Base-by-base conservation (phyloP, 2,888 invertebrate species). In the Geotrupes spiniger region DNA sequence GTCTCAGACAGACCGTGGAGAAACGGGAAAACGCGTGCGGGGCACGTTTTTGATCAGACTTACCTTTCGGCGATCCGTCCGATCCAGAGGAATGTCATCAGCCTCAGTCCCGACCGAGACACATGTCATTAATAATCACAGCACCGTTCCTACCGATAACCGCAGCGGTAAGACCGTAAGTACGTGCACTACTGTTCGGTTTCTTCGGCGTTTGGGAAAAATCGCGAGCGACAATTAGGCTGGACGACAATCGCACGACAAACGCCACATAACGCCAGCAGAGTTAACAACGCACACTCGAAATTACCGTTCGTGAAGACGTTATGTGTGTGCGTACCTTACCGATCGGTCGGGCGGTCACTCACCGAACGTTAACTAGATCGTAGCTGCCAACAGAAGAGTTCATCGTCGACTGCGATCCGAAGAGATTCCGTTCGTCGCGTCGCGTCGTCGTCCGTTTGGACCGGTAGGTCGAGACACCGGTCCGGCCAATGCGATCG, bases 401-500 rank as follows among this genome's bases (percentile, higher is more conserved):
- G 42, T 49, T 39, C 48, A 43, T 40, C 44, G 29, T 15, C 15
- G 33, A 21, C 21, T 21, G 21, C 21, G 21, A 21, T 21, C 3
- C 6, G 21, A 21, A 21, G 21, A 21, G 51, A 49, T 53, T 49
- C 49, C 47, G 46, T 42, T 55, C 56, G 63, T 60, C 62, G 61
- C 61, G 62, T 61, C 58, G 63, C 61, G 60, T 61, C 21, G 21
- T 21, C 21, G 21, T 21, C 21, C 21, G 6, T 21, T 61, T 57
- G 63, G 62, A 61, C 61, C 62, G 21, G 21, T 21, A 21, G 21
- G 21, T 21, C 21, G 21, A 21, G 21, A 21, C 21, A 66, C 64
- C 63, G 58, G 59, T 64, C 63, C 60, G 21, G 63, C 69, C 65
- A 65, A 65, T 66, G 65, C 63, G 61, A 63, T 64, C 65, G 64